Base-by-base conservation (phyloP, 2,888 invertebrate genomes). In the Lasioglossum marginatum region DNA sequence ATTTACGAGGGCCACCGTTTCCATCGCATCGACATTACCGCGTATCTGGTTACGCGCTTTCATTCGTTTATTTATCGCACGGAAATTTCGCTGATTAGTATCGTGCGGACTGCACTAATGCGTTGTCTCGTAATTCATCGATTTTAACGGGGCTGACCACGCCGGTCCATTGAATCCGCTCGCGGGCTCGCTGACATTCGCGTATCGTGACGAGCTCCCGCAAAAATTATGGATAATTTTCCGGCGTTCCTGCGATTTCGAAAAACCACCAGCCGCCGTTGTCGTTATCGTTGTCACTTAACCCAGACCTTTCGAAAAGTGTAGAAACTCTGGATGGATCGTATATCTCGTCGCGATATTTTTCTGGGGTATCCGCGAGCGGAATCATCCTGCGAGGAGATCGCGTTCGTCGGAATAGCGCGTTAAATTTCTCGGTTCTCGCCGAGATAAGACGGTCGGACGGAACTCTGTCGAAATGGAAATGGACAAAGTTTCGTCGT, bases 21-120 rank as follows among this genome's bases (percentile, higher is more conserved):
- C 90, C 91, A 91, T 92, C 92, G 92, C 89, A 91, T 92, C 92
- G 92, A 92, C 92, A 91, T 92, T 91, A 92, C 92, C 87, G 89
- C 91, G 88, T 92, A 92, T 92, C 92, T 91, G 88, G 91, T 90
- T 92, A 92, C 92, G 91, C 92, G 91, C 92, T 92, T 92, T 92
- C 92, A 92, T 93, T 94, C 94, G 93, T 94, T 94, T 95, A 95
- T 95, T 95, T 95, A 95, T 95, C 93, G 94, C 93, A 94, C 93
- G 94, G 95, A 94, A 95, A 95, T 95, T 95, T 94, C 91, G 93
- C 95, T 95, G 94, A 95, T 95, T 95, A 95, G 95, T 93, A 95
- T 95, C 95, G 94, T 94, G 94, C 93, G 93, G 94, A 94, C 93
- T 94, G 94, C 93, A 92, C 94, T 95, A 94, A 95, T 94, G 94